Base-by-base conservation (phyloP, 2,888 invertebrate species). In the Diarsia mendica region DNA sequence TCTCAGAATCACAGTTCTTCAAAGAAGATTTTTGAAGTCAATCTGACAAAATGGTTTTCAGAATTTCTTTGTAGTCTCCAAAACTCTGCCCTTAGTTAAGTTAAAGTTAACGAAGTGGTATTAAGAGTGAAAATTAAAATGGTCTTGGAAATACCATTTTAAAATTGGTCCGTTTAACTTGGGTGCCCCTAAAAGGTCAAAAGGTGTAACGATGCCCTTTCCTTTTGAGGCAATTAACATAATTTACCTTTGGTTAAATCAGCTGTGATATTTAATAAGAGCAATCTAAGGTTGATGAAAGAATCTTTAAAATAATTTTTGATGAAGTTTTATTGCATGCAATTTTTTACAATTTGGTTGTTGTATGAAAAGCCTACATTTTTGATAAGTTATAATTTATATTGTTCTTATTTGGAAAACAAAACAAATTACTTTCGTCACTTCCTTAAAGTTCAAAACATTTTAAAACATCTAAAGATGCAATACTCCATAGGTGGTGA, bases 191-290 rank as follows among this genome's bases (percentile, higher is more conserved):
- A 81, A 72, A 81, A 81, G 80, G 64, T 80, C 65, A 77, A 72
- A 77, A 63, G 61, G 28, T 33, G 18, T 33, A 77, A 73, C 58
- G 67, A 55, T 55, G 75, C 83, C 53, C 71, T 69, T 80, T 77
- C 58, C 68, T 51, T 76, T 70, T 65, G 33, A 55, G 46, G 18
- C 66, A 83, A 81, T 86, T 69, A 78, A 33, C 77, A 74, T 77
- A 84, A 84, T 74, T 78, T 60, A 75, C 64, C 46, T 63, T 83
- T 79, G 71, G 66, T 39, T 80, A 53, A 83, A 69, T 74, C 53
- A 72, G 5, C 70, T 69, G 77, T 66, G 74, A 77, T 72, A 63
- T 68, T 79, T 72, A 48, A 46, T 69, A 23, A 79, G 55, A 81
- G 20, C 58, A 74, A 61, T 77, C 46, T 69, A 20, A 53, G 46